phyloP scores from a whole-genome alignment of 2,888 invertebrate genomes.

The Ecliptopera silaceata region DNA sequence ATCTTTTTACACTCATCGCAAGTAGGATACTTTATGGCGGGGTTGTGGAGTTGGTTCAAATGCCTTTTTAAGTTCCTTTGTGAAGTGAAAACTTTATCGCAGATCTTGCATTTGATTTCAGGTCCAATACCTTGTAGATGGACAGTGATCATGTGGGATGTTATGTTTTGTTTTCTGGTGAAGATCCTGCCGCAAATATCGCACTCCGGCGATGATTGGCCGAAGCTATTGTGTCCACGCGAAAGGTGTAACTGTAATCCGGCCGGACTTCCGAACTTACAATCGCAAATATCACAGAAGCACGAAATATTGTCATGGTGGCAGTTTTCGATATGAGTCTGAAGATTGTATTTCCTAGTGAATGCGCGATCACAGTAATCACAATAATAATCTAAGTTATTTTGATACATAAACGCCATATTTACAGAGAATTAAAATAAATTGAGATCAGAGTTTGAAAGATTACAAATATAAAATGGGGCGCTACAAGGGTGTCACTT shows the following conservation, averaged over 20 bases:
- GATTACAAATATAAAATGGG: neutral
- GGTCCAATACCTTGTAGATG: constrained; percentile 57
- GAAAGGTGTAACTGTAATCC: constrained; percentile 58
- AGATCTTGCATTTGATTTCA: constrained; percentile 53
- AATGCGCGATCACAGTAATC: constrained; percentile 66
- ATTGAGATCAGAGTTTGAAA: neutral
- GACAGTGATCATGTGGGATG: constrained; percentile 66
- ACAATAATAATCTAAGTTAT: constrained; percentile 53
- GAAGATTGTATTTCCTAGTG: constrained; percentile 67
- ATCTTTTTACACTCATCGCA: constrained; percentile 60
- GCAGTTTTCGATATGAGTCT: constrained; percentile 67
- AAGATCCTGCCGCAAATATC: constrained; percentile 68
- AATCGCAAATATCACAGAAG: constrained; percentile 60
- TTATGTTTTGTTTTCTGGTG: constrained; percentile 67
- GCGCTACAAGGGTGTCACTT: neutral
- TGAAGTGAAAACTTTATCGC: constrained; percentile 60
- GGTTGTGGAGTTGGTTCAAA: constrained; percentile 59
- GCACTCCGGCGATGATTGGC: constrained; percentile 63
- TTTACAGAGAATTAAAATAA: neutral
- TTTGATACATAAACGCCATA: constrained; percentile 40
- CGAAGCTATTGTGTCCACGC: constrained; percentile 60
- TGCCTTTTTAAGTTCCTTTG: constrained; percentile 64
- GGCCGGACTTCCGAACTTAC: constrained; percentile 57
- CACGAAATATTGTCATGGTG: constrained; percentile 61
- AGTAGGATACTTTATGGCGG: constrained; percentile 53